Conservation (phyloP, 2,797 vertebrate species). For the Urocyon cinereoargenteus region DNA sequence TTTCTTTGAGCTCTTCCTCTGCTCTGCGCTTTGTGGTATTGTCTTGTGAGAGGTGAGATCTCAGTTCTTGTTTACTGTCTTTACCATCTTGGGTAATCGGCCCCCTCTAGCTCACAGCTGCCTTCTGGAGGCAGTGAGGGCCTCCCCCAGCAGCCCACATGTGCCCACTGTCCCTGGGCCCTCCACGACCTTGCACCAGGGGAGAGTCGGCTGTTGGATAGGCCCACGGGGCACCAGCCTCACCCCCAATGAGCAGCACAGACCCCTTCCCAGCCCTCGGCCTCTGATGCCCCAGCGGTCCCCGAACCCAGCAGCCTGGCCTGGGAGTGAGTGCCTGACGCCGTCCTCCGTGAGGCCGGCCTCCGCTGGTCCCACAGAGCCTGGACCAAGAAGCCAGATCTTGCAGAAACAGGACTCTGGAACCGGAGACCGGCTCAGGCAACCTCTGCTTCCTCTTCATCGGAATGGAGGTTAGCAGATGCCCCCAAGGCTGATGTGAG, state of each 20-base stretch:
- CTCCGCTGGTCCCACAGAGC: background rate
- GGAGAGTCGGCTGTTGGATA: accelerated
- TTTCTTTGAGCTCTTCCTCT: background rate
- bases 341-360: background rate
- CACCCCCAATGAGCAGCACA: background rate
- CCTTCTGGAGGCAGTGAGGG: background rate
- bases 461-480: background rate
- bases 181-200: too few relatives aligned
- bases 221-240: background rate
- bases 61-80: background rate
- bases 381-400: background rate
- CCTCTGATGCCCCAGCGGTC: accelerated
- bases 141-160: accelerated
- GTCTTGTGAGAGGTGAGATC: background rate
- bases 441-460: background rate
- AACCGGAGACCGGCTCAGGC: background rate
- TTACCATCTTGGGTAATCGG: background rate
- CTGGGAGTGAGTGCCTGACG: accelerated
- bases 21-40: background rate
- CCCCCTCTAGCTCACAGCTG: background rate
- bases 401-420: background rate
- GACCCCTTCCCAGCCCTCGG: background rate
- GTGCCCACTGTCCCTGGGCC: accelerated
- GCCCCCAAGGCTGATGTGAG: accelerated
- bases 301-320: too few relatives aligned